These are phyloP conservation scores for Incurvaria masculella DNA, from an alignment of 2,888 invertebrate genomes.

Conservation along the genomic window DNA sequence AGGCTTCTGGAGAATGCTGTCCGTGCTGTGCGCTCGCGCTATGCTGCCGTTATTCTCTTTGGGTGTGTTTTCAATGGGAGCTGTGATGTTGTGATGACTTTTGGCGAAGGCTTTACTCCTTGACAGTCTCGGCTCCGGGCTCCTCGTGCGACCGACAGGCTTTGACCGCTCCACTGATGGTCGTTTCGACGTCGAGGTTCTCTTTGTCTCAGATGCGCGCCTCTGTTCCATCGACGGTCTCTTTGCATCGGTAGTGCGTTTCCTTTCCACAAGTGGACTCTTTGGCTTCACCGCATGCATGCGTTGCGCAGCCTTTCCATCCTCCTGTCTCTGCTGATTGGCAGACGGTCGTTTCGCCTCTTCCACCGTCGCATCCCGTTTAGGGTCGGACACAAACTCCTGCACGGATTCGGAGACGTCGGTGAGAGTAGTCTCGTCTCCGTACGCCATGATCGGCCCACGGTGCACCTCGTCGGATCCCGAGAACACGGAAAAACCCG, in stretches of 20 bases:
- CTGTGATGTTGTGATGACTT: background rate
- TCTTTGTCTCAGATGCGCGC: background rate
- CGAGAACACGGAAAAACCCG: conserved; percentile 42
- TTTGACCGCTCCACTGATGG: conserved; percentile 21
- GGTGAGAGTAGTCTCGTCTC: conserved; percentile 7
- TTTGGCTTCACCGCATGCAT: background rate
- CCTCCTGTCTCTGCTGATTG: conserved; percentile 11
- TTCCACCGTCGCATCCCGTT: background rate
- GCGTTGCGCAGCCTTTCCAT: conserved; percentile 19
- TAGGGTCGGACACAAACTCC: background rate
- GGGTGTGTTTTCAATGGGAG: no score
- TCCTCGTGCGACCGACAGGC: conserved; percentile 17
- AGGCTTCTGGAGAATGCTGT: conserved; percentile 6
- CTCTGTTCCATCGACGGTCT: background rate
- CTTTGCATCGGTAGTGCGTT: background rate
- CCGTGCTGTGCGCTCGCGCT: conserved; percentile 18
- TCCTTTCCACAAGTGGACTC: background rate
- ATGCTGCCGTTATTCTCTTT: conserved; percentile 39
- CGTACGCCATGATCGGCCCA: conserved; percentile 46
- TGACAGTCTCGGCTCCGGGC: background rate
- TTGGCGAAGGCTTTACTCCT: background rate
- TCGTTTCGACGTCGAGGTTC: conserved; percentile 19
- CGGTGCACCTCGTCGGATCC: conserved; percentile 26
- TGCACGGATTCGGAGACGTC: background rate
- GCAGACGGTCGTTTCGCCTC: background rate